phyloP scores from a whole-genome alignment of 2,888 invertebrate species.

The Rhorus exstirpatorius region DNA sequence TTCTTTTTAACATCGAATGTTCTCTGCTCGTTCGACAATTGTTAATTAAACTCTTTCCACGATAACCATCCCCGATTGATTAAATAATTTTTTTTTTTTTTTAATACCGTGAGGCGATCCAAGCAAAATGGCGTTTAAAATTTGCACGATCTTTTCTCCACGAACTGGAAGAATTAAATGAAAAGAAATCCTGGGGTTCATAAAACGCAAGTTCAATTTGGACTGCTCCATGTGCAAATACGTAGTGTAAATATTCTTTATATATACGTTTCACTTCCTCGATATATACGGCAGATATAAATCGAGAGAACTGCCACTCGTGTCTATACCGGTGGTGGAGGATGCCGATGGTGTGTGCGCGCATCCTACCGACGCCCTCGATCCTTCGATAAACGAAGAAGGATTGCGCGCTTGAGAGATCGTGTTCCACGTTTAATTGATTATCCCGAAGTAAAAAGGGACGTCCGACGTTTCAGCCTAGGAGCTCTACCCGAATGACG shows the following conservation, averaged over 20 bases:
- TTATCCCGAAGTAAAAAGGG: conserved; percentile 63
- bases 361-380: conserved; percentile 34
- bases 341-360: conserved; percentile 10
- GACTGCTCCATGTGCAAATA: background rate
- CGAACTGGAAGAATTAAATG: too few species aligned
- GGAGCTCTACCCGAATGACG: conserved; percentile 33
- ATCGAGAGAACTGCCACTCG: conserved; percentile 51
- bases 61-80: too few species aligned
- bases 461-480: conserved; percentile 52
- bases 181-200: background rate
- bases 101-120: too few species aligned
- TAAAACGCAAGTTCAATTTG: background rate
- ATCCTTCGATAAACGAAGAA: conserved; percentile 68
- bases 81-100: too few species aligned
- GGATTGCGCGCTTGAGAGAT: conserved; percentile 65
- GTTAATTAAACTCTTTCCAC: too few species aligned
- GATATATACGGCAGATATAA: conserved; percentile 39
- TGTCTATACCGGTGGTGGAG: conserved; percentile 8
- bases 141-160: background rate
- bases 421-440: conserved; percentile 67
- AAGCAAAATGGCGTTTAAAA: background rate
- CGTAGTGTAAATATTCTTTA: background rate
- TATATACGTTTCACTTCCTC: conserved; percentile 21
- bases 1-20: too few species aligned
- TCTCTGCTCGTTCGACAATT: too few species aligned